phyloP scores from a whole-genome alignment of 2,888 invertebrate species.

The Endotricha flammealis region DNA sequence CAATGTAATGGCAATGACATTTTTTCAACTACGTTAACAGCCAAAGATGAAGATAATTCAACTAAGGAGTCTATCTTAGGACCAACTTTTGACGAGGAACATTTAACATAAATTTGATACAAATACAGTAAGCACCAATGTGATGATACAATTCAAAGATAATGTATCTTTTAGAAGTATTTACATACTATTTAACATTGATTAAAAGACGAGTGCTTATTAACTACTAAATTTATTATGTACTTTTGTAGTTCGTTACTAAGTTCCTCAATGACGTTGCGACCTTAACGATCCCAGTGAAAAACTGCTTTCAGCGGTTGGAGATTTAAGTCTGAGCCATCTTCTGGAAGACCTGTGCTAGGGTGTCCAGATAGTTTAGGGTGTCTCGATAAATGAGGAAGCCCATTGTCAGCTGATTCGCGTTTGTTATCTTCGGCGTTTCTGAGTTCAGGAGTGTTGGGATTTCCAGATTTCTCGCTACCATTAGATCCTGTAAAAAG shows the following conservation, averaged over 20 bases:
- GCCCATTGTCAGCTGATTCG: constrained; percentile 35
- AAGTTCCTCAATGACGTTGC: constrained; percentile 27
- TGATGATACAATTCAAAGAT: constrained; percentile 16
- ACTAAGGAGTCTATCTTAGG: constrained; percentile 34
- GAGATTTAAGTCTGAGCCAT: constrained; percentile 35
- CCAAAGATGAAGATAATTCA: constrained; percentile 51
- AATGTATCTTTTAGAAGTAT: background rate
- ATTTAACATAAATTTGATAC: background rate
- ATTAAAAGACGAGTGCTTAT: constrained; percentile 3
- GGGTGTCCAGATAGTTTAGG: constrained; percentile 58
- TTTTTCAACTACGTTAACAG: constrained; percentile 55
- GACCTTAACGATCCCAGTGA: constrained; percentile 27
- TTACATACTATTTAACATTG: constrained; percentile 18
- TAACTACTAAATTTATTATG: constrained; percentile 9
- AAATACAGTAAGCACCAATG: constrained; percentile 26
- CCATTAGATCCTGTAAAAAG: constrained; percentile 56
- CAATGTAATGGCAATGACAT: constrained; percentile 74
- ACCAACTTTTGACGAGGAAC: constrained; percentile 36
- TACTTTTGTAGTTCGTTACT: constrained; percentile 5
- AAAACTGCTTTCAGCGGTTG: constrained; percentile 26
- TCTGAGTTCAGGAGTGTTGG: constrained; percentile 46
- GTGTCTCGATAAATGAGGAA: constrained; percentile 59
- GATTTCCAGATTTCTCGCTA: constrained; percentile 46
- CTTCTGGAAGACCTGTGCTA: constrained; percentile 53
- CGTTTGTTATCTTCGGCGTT: constrained; percentile 40